These are phyloP conservation scores for Pelecanus crispus DNA, from an alignment of 2,113 vertebrate species.

Conservation along the genomic window DNA sequence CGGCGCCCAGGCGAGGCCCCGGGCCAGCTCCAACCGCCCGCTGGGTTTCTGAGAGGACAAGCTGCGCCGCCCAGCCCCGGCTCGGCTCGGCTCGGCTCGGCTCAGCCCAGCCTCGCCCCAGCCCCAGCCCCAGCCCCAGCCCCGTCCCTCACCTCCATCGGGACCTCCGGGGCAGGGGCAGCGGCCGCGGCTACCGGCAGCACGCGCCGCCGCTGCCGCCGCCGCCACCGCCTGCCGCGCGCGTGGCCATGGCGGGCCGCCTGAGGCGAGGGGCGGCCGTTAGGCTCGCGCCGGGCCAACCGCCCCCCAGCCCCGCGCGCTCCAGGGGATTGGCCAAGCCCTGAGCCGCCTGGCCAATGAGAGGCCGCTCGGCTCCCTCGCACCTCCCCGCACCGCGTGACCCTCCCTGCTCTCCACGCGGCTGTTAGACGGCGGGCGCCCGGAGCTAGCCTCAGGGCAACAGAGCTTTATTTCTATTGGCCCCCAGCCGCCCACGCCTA, in stretches of 20 bases:
- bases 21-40: too few relatives aligned
- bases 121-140: too few relatives aligned
- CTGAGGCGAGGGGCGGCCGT: neutral
- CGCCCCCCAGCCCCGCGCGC: neutral
- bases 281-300: neutral
- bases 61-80: neutral
- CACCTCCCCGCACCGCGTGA: neutral
- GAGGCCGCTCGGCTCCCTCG: rapidly evolving
- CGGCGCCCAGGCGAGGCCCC: neutral
- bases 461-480: neutral
- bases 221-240: too few relatives aligned
- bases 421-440: rapidly evolving
- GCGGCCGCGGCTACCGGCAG: neutral
- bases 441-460: rapidly evolving
- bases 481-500: rapidly evolving
- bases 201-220: too few relatives aligned
- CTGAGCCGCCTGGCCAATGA: neutral
- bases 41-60: too few relatives aligned
- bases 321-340: neutral
- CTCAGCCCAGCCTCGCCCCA: too few relatives aligned
- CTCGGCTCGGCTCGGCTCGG: too few relatives aligned
- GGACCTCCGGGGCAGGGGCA: neutral
- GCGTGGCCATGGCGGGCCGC: neutral
- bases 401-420: neutral
- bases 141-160: conserved; percentile 24